Base-by-base conservation (phyloP, 2,888 invertebrate genomes). In the Melinaea marsaeus region DNA sequence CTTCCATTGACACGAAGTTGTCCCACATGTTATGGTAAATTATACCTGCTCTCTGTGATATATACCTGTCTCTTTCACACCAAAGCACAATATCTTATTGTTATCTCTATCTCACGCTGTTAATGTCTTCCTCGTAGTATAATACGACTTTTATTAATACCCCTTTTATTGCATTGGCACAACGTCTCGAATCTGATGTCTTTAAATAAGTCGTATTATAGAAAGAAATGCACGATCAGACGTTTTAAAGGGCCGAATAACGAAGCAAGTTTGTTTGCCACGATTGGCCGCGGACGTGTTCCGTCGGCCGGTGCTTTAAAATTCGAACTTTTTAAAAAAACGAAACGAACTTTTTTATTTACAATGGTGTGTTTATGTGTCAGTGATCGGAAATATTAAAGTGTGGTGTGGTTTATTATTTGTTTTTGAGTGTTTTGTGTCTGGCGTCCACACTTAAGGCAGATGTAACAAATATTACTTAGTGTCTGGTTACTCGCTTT, bases 321-420 rank as follows among this genome's bases (percentile, higher is more conserved):
- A 79, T 83, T 80, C 82, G 81, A 83, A 85, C 79, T 84, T 83
- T 83, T 79, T 80, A 78, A 74, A 75, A n/a, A 75, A 81, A 78
- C 78, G 78, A 80, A 83, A 82, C 77, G 77, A 81, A 79, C 75
- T 78, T 79, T 81, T 72, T 74, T 67, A 69, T 77, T 72, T 68
- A 76, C 72, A 68, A 84, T 85, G 81, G 83, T 88, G 83, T 77
- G 83, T 80, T 75, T 72, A 66, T 60, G 74, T 77, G 77, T 78
- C 72, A 71, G 74, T 80, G 83, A 72, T 83, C 74, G 78, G 78
- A 80, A 76, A 80, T 76, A 74, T 77, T 77, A 61, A 51, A 61
- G 70, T 72, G 70, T 65, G 55, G 63, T 67, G 68, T 51, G 22
- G 32, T 51, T 63, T 64, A 57, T 61, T 51, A 60, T 55, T 54